Percentiles rank a stretch among this genome's conserved stretches.
Conservation (phyloP, 2,797 vertebrate genomes). For the Poecilia picta region DNA sequence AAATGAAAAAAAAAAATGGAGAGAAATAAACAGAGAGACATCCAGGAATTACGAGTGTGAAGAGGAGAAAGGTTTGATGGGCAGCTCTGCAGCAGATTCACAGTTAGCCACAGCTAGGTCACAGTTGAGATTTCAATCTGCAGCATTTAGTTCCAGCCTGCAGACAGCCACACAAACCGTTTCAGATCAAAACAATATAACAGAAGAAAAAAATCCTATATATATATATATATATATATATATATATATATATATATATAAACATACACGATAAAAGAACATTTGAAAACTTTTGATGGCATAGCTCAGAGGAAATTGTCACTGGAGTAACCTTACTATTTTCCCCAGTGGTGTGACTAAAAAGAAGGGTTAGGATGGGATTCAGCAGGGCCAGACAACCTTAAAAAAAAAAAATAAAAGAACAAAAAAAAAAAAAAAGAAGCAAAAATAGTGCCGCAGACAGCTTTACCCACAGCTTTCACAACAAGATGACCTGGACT, state of each 20-base stretch:
- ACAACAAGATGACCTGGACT: conserved; percentile 48
- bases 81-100: conserved; percentile 85
- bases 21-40: conserved; percentile 57
- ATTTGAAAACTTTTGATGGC: conserved; percentile 76
- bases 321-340: conserved; percentile 76
- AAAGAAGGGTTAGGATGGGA: conserved; percentile 62
- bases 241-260: conserved; percentile 9
- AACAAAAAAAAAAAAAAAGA: conserved; percentile 32
- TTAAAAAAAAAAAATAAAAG: conserved; percentile 5
- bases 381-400: conserved; percentile 63
- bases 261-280: conserved; percentile 48
- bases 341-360: conserved; percentile 70
- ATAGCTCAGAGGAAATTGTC: conserved; percentile 80
- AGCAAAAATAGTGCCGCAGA: conserved; percentile 64
- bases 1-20: conserved; percentile 23
- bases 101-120: conserved; percentile 85
- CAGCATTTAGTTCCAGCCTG: conserved; percentile 80
- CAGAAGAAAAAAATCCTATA: conserved; percentile 14
- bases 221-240: conserved; percentile 3
- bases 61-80: conserved; percentile 75
- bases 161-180: conserved; percentile 78
- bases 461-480: conserved; percentile 81
- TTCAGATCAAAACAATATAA: conserved; percentile 73
- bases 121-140: conserved; percentile 86
- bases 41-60: conserved; percentile 57